Percentiles rank a stretch among this genome's conserved stretches.
Evolutionary conservation across 2,113 vertebrate genomes (phyloP).

Genomic region (Orientallactaga bullata): DNA sequence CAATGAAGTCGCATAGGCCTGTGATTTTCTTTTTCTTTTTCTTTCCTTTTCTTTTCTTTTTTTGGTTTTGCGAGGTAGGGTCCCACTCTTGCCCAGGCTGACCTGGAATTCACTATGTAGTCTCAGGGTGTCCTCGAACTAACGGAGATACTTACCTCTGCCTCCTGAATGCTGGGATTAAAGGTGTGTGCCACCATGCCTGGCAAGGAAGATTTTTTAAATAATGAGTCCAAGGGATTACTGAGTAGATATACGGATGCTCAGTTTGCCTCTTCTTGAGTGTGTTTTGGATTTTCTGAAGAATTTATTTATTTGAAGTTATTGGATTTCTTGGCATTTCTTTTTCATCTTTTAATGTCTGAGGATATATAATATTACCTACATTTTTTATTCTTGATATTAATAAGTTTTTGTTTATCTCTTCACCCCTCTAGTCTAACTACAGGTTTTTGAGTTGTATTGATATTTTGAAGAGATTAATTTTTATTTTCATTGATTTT

Average conservation of each 20-base stretch:
- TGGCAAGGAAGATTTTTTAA: neutral
- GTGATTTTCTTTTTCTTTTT: neutral
- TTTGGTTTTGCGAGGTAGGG: too few species aligned
- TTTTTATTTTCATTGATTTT: slow-evolving; percentile 55
- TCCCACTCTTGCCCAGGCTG: too few species aligned
- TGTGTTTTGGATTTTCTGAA: slow-evolving; percentile 31
- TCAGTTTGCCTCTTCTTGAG: neutral
- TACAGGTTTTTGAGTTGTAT: slow-evolving; percentile 19
- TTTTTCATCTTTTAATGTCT: slow-evolving; percentile 25
- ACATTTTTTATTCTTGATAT: neutral
- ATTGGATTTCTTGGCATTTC: neutral
- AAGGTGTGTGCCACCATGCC: too few species aligned
- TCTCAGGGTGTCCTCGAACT: too few species aligned
- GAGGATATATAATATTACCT: neutral
- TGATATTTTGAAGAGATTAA: slow-evolving; percentile 36
- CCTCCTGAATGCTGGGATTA: too few species aligned
- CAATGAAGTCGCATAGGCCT: neutral
- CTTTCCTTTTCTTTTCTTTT: too few species aligned
- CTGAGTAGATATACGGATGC: neutral
- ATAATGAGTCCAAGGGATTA: neutral
- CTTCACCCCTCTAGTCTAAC: neutral
- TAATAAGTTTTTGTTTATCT: neutral
- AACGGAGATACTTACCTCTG: too few species aligned
- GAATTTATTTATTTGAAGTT: slow-evolving; percentile 44
- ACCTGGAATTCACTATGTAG: too few species aligned